Conservation (phyloP, 2,113 vertebrate genomes). For the Campylorhamphus procurvoides region DNA sequence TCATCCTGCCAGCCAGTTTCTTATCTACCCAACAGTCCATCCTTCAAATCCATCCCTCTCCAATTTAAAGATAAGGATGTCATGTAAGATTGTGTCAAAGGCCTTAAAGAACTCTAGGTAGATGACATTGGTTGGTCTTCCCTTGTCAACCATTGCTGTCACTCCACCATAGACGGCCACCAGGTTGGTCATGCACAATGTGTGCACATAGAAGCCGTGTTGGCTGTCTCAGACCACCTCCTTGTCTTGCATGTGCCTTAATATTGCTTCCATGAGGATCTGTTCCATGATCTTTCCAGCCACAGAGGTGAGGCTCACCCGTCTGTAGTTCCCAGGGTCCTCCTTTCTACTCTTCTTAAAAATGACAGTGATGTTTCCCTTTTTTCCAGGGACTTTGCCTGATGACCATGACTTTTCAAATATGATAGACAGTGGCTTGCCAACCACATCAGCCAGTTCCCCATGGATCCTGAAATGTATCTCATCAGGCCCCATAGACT, state of each 20-base stretch:
- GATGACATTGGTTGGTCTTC: not conserved
- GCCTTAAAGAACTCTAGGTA: not conserved
- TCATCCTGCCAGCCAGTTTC: not conserved
- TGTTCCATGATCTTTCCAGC: not conserved
- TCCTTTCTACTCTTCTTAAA: not conserved
- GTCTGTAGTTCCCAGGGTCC: not conserved
- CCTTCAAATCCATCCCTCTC: not conserved
- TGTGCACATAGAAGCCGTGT: fast-evolving
- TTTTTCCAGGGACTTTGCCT: not conserved
- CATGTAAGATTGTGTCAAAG: not conserved
- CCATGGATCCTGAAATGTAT: not conserved
- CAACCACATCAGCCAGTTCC: not conserved
- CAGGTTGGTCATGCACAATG: not conserved
- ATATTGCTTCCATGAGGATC: not conserved
- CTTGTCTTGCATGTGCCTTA: fast-evolving
- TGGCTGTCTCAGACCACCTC: not conserved
- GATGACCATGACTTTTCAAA: not conserved
- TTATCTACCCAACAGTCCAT: not conserved
- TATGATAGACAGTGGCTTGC: not conserved
- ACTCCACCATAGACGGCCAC: not conserved
- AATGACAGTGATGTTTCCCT: not conserved
- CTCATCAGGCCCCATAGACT: not conserved
- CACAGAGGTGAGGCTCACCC: not conserved
- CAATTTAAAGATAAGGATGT: not conserved
- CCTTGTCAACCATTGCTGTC: not conserved